Base-by-base conservation (phyloP, 2,113 vertebrate species). In the Salvator merianae region DNA sequence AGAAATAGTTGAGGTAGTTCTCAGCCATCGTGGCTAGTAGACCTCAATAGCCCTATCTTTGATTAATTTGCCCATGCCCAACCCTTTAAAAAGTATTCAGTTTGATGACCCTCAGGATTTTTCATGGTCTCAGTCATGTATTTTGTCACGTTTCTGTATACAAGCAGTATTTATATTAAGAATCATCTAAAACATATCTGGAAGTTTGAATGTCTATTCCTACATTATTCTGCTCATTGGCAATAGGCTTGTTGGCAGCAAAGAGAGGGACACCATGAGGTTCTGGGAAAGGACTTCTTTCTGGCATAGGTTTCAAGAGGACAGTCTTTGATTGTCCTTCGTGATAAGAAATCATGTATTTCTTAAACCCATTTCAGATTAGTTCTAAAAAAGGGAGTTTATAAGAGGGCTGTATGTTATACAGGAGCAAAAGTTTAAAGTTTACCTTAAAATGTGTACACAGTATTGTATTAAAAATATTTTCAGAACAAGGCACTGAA, bases 401-500 rank as follows among this genome's bases (percentile, higher is more conserved):
- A 20, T 59, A 59, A 20, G 14, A 20, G 55, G 18, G 55, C 20
- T 16, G 5, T 59, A 20, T 20, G 55, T 59, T 59, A 83, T 86
- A 87, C 26, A 36, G 72, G 36, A 84, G 50, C 20, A 77, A 32
- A 69, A 84, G n/a, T 77, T 77, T 68, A 43, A 62, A 62, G 10
- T 36, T 72, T 79, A 63, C 26, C 4, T 65, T 30, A n/a, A 85
- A 62, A 22, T 89, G 66, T 73, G 83, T 76, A 74, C n/a, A 24
- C 62, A 43, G 55, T 73, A 74, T 91, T 50, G 87, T 88, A 87
- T 76, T 63, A 38, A 47, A 65, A 73, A 50, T 72, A 36, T 65
- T 91, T 95, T 89, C 92, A 99, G 99, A 98, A 87, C 97, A 97
- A 96, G 97, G 97, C 83, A 97, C 99, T 86, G 97, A 98, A 85